Conservation (phyloP, 2,113 vertebrate species). For the Tursiops truncatus region DNA sequence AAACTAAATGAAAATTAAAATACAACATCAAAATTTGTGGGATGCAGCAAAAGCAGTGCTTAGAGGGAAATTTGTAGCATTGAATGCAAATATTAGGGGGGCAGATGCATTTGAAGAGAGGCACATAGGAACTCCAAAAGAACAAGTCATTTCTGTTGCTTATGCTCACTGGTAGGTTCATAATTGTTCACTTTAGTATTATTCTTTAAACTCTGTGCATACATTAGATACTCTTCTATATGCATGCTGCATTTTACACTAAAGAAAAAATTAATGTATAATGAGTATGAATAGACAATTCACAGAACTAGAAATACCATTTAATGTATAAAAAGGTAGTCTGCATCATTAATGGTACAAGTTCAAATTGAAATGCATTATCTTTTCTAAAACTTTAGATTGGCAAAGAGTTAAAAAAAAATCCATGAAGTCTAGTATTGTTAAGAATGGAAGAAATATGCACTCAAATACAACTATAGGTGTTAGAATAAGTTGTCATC, state of each 20-base stretch:
- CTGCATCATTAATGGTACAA: neutral
- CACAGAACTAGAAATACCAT: neutral
- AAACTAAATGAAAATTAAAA: neutral
- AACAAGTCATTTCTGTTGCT: neutral
- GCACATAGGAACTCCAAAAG: neutral
- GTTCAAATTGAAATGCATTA: constrained; percentile 12
- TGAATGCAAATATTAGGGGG: neutral
- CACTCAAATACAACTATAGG: neutral
- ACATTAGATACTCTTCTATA: neutral
- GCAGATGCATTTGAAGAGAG: neutral
- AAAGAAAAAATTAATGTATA: neutral
- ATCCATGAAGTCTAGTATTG: neutral
- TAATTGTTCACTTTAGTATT: neutral
- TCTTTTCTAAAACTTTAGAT: constrained; percentile 41
- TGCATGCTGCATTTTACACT: neutral
- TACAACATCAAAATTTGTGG: neutral
- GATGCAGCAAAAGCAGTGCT: neutral
- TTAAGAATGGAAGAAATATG: constrained; percentile 18
- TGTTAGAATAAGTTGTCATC: neutral
- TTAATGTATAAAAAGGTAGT: constrained; percentile 9
- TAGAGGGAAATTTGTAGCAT: neutral
- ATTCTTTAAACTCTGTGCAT: neutral
- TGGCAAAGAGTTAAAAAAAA: neutral
- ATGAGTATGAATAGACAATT: neutral
- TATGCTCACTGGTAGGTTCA: neutral